These are phyloP conservation scores for Lagorchestes hirsutus DNA, from an alignment of 2,797 vertebrate species.

Conservation along the genomic window DNA sequence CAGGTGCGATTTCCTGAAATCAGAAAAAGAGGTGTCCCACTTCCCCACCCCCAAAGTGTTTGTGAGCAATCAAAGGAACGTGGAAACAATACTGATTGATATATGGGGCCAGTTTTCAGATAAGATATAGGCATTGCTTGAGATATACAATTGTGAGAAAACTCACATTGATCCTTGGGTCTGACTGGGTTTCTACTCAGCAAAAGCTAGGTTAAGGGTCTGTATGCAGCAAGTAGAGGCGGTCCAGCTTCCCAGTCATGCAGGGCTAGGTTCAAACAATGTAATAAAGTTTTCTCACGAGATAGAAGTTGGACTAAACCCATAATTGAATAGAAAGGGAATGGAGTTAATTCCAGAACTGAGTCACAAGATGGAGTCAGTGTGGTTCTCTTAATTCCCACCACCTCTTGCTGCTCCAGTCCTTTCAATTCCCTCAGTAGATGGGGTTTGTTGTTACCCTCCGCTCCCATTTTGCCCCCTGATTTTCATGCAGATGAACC, in stretches of 20 bases:
- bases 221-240: too few relatives aligned
- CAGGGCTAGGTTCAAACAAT: not conserved
- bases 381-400: not conserved
- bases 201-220: too few relatives aligned
- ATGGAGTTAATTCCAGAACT: not conserved
- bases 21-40: too few relatives aligned
- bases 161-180: not conserved
- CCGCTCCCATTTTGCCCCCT: not conserved
- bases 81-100: not conserved
- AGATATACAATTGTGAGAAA: not conserved
- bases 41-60: too few relatives aligned
- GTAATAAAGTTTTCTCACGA: not conserved
- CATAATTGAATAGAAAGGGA: not conserved
- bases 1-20: not conserved
- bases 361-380: not conserved
- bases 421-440: not conserved
- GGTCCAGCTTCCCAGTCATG: too few relatives aligned
- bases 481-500: not conserved
- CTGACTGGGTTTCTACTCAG: too few relatives aligned
- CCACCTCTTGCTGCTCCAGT: not conserved
- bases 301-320: not conserved
- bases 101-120: not conserved
- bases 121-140: not conserved
- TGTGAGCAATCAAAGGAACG: not conserved
- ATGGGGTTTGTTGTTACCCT: not conserved